Conservation (phyloP, 2,888 invertebrate species). For the Acrocyrtus sp. region DNA sequence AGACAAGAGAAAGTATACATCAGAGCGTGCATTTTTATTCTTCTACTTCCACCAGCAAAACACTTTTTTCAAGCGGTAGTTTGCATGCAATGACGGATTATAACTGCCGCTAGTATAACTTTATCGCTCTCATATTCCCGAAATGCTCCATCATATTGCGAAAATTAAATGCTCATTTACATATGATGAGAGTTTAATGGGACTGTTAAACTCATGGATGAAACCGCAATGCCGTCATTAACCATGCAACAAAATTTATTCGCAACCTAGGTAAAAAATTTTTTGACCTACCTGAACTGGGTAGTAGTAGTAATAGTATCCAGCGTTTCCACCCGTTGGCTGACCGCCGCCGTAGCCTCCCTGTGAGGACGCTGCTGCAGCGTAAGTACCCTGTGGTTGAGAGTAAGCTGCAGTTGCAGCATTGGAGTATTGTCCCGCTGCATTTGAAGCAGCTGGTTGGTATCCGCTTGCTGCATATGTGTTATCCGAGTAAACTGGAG, state of each 20-base stretch:
- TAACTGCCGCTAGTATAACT: no score
- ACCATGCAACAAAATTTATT: not conserved
- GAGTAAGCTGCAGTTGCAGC: slow-evolving; percentile 47
- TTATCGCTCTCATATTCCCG: no score
- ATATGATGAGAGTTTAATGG: no score
- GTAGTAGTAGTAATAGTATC: slow-evolving; percentile 63
- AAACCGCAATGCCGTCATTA: not conserved
- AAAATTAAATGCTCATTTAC: no score
- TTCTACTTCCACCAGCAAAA: no score
- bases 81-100: no score
- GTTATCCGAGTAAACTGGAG: slow-evolving; percentile 59
- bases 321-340: slow-evolving; percentile 57
- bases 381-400: slow-evolving; percentile 55
- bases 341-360: slow-evolving; percentile 53
- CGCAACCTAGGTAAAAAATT: no score
- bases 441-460: slow-evolving; percentile 23
- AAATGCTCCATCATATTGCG: no score
- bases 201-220: no score
- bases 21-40: no score
- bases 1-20: not conserved
- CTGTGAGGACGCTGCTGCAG: slow-evolving; percentile 51
- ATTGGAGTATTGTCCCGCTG: slow-evolving; percentile 46
- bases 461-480: slow-evolving; percentile 48
- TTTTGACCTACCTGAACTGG: slow-evolving; percentile 62
- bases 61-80: no score